phyloP scores from a whole-genome alignment of 35 echinoderm and acorn worm genomes.

The Amphiura filiformis region DNA sequence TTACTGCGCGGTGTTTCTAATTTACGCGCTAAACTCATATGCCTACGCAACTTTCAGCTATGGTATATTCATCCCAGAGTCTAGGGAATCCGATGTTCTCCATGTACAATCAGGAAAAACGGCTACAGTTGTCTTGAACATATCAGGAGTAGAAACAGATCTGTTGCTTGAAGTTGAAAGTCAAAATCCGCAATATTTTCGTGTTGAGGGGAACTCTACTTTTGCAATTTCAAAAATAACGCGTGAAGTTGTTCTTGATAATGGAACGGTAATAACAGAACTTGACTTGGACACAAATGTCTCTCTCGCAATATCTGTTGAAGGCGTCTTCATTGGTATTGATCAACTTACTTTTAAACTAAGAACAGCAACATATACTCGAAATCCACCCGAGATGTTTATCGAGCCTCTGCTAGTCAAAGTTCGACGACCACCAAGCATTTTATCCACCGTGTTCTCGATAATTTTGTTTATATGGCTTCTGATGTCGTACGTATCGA shows the following conservation, averaged over 20 bases:
- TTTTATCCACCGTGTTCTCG: slow-evolving; percentile 46
- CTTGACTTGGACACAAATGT: not conserved
- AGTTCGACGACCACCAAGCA: slow-evolving; percentile 33
- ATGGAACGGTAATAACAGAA: not conserved
- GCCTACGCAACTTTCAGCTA: no score
- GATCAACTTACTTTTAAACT: not conserved
- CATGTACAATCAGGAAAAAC: not conserved
- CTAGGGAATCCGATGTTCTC: not conserved
- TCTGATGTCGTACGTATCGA: slow-evolving; percentile 73
- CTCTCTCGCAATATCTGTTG: not conserved
- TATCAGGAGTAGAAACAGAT: not conserved
- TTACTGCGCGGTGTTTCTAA: no score
- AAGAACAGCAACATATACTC: not conserved
- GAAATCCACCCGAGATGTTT: not conserved
- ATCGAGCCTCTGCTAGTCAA: slow-evolving; percentile 44
- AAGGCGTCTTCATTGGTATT: not conserved
- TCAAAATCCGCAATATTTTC: not conserved
- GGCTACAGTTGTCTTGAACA: not conserved
- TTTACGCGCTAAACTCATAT: no score
- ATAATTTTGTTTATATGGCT: slow-evolving; percentile 24
- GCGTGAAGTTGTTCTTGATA: not conserved
- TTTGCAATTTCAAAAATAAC: no score
- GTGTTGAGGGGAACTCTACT: not conserved
- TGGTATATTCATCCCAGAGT: no score
- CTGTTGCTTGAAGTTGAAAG: not conserved